A percentile compares a stretch with the other conserved stretches of the same genome.
Evolutionary conservation across 2,888 invertebrate genomes (phyloP).

Genomic region (Dryobotodes eremita): DNA sequence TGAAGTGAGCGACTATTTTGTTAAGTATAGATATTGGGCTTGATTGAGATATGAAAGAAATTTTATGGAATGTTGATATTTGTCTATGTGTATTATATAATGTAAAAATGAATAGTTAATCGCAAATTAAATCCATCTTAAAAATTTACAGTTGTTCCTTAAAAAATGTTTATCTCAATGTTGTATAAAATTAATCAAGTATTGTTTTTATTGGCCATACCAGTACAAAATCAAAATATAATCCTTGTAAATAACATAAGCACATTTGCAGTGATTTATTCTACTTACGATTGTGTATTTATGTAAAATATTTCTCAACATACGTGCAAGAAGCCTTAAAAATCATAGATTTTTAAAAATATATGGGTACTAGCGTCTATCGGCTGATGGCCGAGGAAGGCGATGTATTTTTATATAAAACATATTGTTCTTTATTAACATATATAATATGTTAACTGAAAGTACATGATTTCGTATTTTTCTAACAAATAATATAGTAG

Average conservation of each 20-base stretch:
- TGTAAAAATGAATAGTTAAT: constrained; percentile 72
- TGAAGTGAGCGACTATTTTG: constrained; percentile 56
- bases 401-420: constrained; percentile 90
- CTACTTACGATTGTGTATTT: constrained; percentile 87
- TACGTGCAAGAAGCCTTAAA: constrained; percentile 90
- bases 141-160: constrained; percentile 81
- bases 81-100: constrained; percentile 76
- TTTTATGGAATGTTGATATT: constrained; percentile 84
- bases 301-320: constrained; percentile 87
- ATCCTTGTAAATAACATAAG: constrained; percentile 87
- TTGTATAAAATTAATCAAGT: constrained; percentile 80
- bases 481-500: constrained; percentile 88
- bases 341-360: constrained; percentile 89
- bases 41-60: constrained; percentile 75
- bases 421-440: constrained; percentile 90
- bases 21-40: constrained; percentile 71
- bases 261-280: constrained; percentile 85
- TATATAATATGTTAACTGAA: constrained; percentile 90
- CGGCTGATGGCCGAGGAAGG: constrained; percentile 83
- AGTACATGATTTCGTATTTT: constrained; percentile 91
- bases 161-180: constrained; percentile 81
- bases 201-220: constrained; percentile 85
- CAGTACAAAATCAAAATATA: constrained; percentile 86
- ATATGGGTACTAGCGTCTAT: constrained; percentile 89
- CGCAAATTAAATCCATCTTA: constrained; percentile 74